Evolutionary conservation across 2,888 invertebrate species (phyloP), one percentile per base, ranked within the genome.

Genomic region (Atethmia centrago): DNA sequence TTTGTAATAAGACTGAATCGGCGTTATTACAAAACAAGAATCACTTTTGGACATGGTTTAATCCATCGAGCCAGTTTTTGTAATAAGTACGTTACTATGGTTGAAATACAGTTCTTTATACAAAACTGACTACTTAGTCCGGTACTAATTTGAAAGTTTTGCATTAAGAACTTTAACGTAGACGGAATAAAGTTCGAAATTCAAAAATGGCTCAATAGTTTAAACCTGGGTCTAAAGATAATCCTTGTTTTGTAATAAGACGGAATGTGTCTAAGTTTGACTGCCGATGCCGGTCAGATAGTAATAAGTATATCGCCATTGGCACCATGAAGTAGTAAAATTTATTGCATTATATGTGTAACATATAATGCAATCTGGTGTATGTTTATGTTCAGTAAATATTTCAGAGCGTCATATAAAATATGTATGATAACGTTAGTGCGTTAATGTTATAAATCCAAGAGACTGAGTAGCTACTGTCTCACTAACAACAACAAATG

Each of bases 311-410:
- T 40, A 59, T 2, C 21, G 12, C 8, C 14, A n/a, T 16, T 36
- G 36, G n/a, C 8, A 59, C 5, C 42, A 42, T 28, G 21, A 21
- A 55, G 10, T 42, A 56, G 21, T 14, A 19, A 21, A 65, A 2
- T 1, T 21, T 66, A 56, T 56, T 19, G 16, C 28, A 28, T 55
- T 42, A 42, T 55, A 28, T 21, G 16, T 10, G 21, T 40, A 42
- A 66, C 40, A 25, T 42, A 9, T 66, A 21, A 42, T n/a, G n/a
- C n/a, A 42, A 42, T 66, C 56, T 66, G 66, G 21, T 42, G 42
- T 16, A 28, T n/a, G 28, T 66, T 28, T 10, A 42, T 25, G 51
- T 40, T 28, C 21, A 42, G 28, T 42, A 67, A 42, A 67, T 28
- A 58, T n/a, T 67, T 67, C 42, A 45, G 42, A n/a, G 31, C 3